A percentile compares a stretch with the other conserved stretches of the same genome.
Conservation (phyloP, 2,113 vertebrate genomes). For the Bambusicola thoracicus region DNA sequence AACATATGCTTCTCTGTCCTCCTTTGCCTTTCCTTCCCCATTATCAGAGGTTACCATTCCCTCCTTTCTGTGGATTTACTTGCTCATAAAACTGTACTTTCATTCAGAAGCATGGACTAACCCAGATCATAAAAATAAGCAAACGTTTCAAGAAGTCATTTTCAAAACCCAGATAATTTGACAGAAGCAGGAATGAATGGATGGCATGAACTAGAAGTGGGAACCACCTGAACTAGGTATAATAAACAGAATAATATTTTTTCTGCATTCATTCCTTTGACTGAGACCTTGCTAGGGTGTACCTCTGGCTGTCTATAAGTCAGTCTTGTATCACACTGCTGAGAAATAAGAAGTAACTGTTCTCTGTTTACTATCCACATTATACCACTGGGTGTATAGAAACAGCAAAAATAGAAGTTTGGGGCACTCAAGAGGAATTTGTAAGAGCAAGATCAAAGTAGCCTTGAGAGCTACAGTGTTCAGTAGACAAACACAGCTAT, state of each 20-base stretch:
- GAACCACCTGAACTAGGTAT: background rate
- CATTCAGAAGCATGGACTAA: background rate
- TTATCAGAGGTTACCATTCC: fast-evolving
- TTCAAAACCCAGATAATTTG: background rate
- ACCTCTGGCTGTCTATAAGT: background rate
- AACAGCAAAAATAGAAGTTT: background rate
- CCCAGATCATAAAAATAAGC: background rate
- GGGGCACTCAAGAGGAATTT: background rate
- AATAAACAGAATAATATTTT: background rate
- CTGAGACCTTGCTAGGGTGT: background rate
- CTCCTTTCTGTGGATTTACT: background rate
- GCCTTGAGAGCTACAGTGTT: background rate
- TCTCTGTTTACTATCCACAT: background rate
- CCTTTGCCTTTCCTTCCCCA: background rate
- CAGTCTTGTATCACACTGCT: background rate
- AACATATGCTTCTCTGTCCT: background rate
- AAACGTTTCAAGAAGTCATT: background rate
- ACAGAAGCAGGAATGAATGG: background rate
- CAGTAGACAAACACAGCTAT: background rate
- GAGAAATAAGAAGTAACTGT: background rate
- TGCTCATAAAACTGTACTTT: background rate
- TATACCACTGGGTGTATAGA: background rate
- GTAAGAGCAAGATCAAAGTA: background rate
- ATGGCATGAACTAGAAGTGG: background rate
- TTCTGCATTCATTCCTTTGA: background rate